Base-by-base conservation (phyloP, 2,888 invertebrate species). In the Xylota segnis region DNA sequence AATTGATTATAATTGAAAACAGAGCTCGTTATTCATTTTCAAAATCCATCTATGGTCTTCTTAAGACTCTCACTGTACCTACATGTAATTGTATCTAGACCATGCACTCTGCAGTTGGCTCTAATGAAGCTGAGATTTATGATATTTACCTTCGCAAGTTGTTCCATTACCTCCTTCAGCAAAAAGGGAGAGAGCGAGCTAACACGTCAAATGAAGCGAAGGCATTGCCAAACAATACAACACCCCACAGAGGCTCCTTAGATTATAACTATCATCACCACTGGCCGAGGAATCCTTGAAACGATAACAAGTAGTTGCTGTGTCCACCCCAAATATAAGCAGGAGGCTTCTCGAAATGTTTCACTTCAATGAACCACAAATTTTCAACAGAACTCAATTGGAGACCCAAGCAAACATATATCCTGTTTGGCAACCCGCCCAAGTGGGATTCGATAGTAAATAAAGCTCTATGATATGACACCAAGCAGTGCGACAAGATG, bases 361-460 rank as follows among this genome's bases (percentile, higher is more conserved):
- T 58, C 58, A 58, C 56, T 56, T 71, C 34, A 71, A 45, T 47
- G 32, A 18, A 34, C 58, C 45, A 45, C 70, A 56, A 34, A 71
- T 58, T 71, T 71, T 71, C 58, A 71, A 47, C 45, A 71, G 70
- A 32, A 58, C 70, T 71, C 58, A 58, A 58, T 71, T 58, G 58
- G 12, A 71, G 45, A 58, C 34, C 23, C 70, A 47, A 71, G 47
- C 45, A 71, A 71, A 58, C 45, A 71, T 58, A 45, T 54, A 29
- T 40, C 68, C 43, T 70, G 56, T 45, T 56, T 71, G 70, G 23
- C 58, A 71, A 45, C 45, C 45, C 23, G 14, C 18, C 45, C 58
- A 58, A 34, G 70, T 34, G 34, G 45, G 34, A 45, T 43, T 29
- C 5, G 14, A 56, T 43, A 34, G 58, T 23, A 71, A 71, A 71